Conservation (phyloP, 2,888 invertebrate species). For the Branchellion lobata region DNA sequence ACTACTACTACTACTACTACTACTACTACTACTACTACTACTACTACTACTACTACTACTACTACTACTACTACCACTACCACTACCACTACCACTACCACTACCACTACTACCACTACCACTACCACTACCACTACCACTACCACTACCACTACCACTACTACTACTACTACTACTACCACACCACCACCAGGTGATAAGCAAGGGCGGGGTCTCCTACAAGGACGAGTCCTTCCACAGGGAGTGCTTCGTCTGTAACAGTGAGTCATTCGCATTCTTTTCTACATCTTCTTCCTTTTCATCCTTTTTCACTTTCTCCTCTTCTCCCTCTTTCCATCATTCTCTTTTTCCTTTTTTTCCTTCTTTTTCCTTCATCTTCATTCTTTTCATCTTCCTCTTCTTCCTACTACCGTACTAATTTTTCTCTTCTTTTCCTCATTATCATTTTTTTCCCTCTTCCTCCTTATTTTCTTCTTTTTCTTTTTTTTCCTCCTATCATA, state of each 20-base stretch:
- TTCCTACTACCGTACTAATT: too few species aligned
- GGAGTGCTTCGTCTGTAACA: slow-evolving; percentile 96
- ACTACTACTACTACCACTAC: slow-evolving; percentile 41
- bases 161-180: not conserved
- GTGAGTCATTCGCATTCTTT: not conserved
- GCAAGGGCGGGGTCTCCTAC: slow-evolving; percentile 97
- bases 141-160: not conserved
- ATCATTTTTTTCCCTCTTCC: too few species aligned
- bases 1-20: slow-evolving; percentile 45
- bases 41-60: slow-evolving; percentile 43
- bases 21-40: slow-evolving; percentile 45
- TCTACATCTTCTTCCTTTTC: not conserved
- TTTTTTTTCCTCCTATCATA: too few species aligned
- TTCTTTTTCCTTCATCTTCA: not conserved
- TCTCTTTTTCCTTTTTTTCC: too few species aligned
- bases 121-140: not conserved
- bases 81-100: not conserved
- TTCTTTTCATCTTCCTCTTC: not conserved
- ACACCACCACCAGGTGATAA: slow-evolving; percentile 67
- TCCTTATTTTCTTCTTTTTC: too few species aligned
- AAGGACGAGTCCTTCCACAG: slow-evolving; percentile 99
- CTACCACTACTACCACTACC: not conserved
- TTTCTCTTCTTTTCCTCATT: too few species aligned
- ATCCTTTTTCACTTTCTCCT: too few species aligned
- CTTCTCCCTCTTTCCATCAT: too few species aligned